Conservation (phyloP, 2,888 invertebrate species). For the Melinopterus prodromus region DNA sequence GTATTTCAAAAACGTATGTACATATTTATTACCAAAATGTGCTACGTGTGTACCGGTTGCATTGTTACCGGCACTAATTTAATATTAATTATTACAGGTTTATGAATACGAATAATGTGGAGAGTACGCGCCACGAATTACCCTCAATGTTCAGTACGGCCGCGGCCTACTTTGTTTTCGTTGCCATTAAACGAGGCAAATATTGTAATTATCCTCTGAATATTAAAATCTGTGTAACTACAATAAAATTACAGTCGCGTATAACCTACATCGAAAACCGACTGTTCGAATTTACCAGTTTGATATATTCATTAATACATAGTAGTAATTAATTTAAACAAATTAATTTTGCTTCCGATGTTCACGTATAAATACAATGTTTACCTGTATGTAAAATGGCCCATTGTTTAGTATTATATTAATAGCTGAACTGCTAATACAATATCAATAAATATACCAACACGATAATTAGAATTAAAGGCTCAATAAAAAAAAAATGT, state of each 20-base stretch:
- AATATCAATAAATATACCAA: neutral
- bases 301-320: neutral
- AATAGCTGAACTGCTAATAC: neutral
- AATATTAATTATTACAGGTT: neutral
- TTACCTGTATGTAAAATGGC: neutral
- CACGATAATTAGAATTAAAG: too few species aligned
- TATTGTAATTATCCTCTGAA: neutral
- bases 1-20: conserved; percentile 6
- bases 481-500: too few species aligned
- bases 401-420: too few species aligned
- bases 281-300: neutral
- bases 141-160: neutral
- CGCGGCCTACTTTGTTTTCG: neutral
- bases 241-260: neutral
- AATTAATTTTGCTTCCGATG: neutral
- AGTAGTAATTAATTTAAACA: neutral
- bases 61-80: neutral
- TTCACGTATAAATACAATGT: neutral
- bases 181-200: neutral
- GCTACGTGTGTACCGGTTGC: neutral
- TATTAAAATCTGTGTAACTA: neutral
- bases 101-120: neutral
- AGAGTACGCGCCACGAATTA: neutral
- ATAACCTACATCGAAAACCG: neutral
- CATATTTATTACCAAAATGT: neutral